Percentiles rank a stretch among this genome's conserved stretches.
These are phyloP conservation scores for Stenolophus ochropezus DNA, from an alignment of 2,888 invertebrate genomes.

Conservation along the genomic window DNA sequence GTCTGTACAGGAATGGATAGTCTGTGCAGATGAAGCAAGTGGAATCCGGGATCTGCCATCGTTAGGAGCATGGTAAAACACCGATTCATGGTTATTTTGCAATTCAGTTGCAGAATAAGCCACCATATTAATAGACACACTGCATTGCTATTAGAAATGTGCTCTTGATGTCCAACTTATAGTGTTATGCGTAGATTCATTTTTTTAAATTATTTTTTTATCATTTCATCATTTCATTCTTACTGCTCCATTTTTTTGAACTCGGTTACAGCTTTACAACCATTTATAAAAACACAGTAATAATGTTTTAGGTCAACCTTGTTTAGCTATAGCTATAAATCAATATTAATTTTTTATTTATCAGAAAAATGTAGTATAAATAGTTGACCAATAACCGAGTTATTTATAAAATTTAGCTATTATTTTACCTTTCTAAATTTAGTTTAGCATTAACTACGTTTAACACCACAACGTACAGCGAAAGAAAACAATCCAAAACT, in stretches of 20 bases:
- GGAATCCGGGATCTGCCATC: conserved; percentile 47
- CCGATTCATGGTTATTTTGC: conserved; percentile 66
- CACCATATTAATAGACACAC: conserved; percentile 57
- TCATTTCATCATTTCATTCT: conserved; percentile 9
- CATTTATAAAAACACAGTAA: not conserved
- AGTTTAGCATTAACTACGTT: conserved; percentile 28
- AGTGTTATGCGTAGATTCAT: conserved; percentile 55
- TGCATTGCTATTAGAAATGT: conserved; percentile 51
- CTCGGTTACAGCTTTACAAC: not conserved
- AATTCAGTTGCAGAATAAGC: conserved; percentile 68
- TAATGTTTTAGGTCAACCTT: not conserved
- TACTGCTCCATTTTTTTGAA: not conserved
- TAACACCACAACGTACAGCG: conserved; percentile 32
- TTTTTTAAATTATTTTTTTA: conserved; percentile 3
- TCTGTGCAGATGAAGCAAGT: conserved; percentile 57
- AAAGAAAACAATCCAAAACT: conserved; percentile 4
- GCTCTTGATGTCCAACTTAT: conserved; percentile 45
- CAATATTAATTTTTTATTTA: too few species aligned
- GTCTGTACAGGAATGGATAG: conserved; percentile 62
- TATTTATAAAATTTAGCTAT: not conserved
- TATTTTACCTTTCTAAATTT: conserved; percentile 12
- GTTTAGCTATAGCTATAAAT: not conserved
- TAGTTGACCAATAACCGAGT: too few species aligned
- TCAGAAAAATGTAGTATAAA: too few species aligned
- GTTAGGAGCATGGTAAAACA: conserved; percentile 67